A percentile compares a stretch with the other conserved stretches of the same genome.
phyloP scores from a whole-genome alignment of 2,113 vertebrate genomes.

The Aythya baeri region DNA sequence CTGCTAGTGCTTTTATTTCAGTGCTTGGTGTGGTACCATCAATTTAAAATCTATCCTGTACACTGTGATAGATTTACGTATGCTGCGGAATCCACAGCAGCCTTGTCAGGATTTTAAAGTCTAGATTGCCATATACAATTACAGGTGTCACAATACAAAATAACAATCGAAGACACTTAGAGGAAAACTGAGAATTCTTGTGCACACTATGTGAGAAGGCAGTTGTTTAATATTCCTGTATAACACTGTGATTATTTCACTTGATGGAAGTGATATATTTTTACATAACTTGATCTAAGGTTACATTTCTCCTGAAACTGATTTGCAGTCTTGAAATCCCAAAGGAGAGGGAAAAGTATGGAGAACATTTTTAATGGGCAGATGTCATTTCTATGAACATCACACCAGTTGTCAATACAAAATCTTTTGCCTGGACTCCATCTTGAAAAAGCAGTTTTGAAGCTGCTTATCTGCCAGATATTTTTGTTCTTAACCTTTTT shows the following conservation, averaged over 20 bases:
- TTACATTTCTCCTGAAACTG: constrained; percentile 17
- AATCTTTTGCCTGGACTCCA: constrained; percentile 14
- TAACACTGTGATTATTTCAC: constrained; percentile 20
- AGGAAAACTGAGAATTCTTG: background rate
- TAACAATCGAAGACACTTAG: constrained; percentile 35
- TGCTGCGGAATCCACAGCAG: constrained; percentile 41
- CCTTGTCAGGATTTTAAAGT: constrained; percentile 59
- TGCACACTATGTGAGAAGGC: background rate
- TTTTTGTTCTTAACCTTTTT: constrained; percentile 22
- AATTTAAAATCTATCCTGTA: constrained; percentile 68
- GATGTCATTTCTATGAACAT: background rate
- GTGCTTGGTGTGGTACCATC: constrained; percentile 58
- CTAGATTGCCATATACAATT: constrained; percentile 60
- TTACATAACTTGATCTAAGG: constrained; percentile 24
- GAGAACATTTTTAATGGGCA: constrained; percentile 6
- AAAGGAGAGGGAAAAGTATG: background rate
- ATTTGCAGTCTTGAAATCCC: background rate
- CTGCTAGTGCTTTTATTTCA: constrained; percentile 69
- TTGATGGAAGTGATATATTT: constrained; percentile 44
- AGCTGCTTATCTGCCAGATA: constrained; percentile 25
- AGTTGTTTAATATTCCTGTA: constrained; percentile 38
- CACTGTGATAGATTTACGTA: constrained; percentile 47
- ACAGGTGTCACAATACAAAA: constrained; percentile 69
- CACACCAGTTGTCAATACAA: constrained; percentile 30
- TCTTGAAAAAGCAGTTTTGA: background rate